These are phyloP conservation scores for Saxidomus purpurata DNA, from an alignment of 1,140 invertebrate genomes.

Conservation along the genomic window DNA sequence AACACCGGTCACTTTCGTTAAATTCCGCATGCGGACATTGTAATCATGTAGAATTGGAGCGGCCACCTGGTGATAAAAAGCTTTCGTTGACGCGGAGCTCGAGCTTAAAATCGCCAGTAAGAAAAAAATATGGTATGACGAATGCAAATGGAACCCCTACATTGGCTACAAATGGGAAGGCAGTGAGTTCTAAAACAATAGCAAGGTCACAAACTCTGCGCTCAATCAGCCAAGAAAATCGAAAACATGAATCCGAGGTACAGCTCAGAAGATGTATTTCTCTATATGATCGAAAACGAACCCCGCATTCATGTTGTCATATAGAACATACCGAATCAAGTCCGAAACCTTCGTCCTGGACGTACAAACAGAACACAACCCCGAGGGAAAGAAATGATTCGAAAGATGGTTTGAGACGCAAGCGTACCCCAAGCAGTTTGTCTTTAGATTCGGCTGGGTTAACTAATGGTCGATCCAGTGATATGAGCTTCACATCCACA, in stretches of 20 bases:
- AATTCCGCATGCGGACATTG: not conserved
- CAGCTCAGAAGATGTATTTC: conserved; percentile 43
- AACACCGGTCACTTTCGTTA: conserved; percentile 1
- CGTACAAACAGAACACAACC: not conserved
- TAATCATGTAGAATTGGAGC: not conserved
- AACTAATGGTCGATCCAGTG: not conserved
- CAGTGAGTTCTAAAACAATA: not conserved
- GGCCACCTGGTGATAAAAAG: not conserved
- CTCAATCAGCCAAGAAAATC: not conserved
- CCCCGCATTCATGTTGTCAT: conserved; percentile 36
- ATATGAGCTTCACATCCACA: not conserved
- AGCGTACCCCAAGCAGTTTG: not conserved
- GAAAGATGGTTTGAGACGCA: not conserved
- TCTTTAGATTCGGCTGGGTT: not conserved
- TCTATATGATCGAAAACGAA: conserved; percentile 27
- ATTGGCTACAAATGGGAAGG: not conserved
- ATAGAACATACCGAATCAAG: not conserved
- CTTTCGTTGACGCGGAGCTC: not conserved
- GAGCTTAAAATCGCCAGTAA: not conserved
- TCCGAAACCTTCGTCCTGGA: not conserved
- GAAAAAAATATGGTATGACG: not conserved
- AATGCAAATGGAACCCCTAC: not conserved
- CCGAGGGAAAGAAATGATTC: not conserved
- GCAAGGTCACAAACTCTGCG: not conserved
- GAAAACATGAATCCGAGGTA: not conserved